Evolutionary conservation across 2,888 invertebrate genomes (phyloP), one percentile per base, ranked within the genome.

Genomic region (Tromatobia lineatoria): DNA sequence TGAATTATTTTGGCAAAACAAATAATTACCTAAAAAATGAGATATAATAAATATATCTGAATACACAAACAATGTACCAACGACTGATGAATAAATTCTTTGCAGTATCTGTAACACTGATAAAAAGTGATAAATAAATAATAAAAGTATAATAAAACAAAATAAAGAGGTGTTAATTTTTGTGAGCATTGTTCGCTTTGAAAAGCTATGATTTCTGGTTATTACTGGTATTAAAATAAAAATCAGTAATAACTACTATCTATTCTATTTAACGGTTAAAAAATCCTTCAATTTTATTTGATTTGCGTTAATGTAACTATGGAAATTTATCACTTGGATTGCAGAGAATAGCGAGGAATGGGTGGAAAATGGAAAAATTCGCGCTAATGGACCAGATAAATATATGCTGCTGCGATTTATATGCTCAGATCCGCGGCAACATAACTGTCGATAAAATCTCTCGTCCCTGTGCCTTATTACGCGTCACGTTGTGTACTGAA

Each of bases 401-500:
- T 57, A 29, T 45, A 47, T 45, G 45, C n/a, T 61, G 20, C 34
- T 20, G 20, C 13, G 61, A 61, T 61, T 64, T 61, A 64, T 34
- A 64, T 11, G 29, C 34, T n/a, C 34, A 66, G 66, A 66, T 66
- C 20, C 45, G 45, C 38, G 23, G 34, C 70, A n/a, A 52, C 29
- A 52, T 50, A 67, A 25, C 23, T 10, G 42, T 50, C 45, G 80
- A 83, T 80, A 73, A 77, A 34, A 80, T 83, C 80, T 80, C 45
- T 18, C 18, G 73, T 54, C 34, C 69, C 45, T 38, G 67, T 34
- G 45, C 38, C 70, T 78, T 42, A 61, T 75, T 57, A 34, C 18
- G 4, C 66, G 80, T 66, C 69, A 7, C 50, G 29, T 75, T 66
- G n/a, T 18, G 42, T 20, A 4, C 73, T 20, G 47, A n/a, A 6